Evolutionary conservation across 2,113 vertebrate species (phyloP).

Genomic region (Rhinolophus ferrumequinum): DNA sequence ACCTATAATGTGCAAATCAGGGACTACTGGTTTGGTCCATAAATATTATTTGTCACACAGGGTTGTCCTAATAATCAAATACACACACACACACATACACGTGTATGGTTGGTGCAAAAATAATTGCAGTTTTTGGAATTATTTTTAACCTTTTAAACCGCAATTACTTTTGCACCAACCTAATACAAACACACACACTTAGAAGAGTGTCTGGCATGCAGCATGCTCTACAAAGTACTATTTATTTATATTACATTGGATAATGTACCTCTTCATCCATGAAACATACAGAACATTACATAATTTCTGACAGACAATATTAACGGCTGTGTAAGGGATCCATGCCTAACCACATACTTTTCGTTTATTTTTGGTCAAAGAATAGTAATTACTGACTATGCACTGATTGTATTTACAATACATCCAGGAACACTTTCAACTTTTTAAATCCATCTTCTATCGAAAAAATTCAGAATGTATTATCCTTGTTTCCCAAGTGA

Average conservation of each 20-base stretch:
- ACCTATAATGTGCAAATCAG: neutral
- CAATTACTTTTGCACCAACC: no score
- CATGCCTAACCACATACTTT: neutral
- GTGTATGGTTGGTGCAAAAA: no score
- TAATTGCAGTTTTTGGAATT: no score
- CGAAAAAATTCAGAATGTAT: slow-evolving; percentile 1
- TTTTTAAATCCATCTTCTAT: neutral
- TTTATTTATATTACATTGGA: neutral
- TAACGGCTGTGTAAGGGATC: neutral
- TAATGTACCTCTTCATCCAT: neutral
- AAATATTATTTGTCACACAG: neutral
- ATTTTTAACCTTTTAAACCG: no score
- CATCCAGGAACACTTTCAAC: neutral
- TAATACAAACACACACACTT: no score
- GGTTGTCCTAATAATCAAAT: neutral
- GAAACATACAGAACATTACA: neutral
- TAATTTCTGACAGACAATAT: neutral
- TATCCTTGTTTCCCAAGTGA: neutral
- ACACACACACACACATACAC: no score
- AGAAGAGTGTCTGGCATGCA: neutral
- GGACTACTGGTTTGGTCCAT: neutral
- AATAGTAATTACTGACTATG: neutral
- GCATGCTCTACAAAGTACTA: neutral
- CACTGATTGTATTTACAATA: slow-evolving; percentile 9
- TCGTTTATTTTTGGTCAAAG: slow-evolving; percentile 3